Percentiles rank a stretch among this genome's conserved stretches.
Evolutionary conservation across 2,113 vertebrate genomes (phyloP).

Genomic region (Perca schrenkii): DNA sequence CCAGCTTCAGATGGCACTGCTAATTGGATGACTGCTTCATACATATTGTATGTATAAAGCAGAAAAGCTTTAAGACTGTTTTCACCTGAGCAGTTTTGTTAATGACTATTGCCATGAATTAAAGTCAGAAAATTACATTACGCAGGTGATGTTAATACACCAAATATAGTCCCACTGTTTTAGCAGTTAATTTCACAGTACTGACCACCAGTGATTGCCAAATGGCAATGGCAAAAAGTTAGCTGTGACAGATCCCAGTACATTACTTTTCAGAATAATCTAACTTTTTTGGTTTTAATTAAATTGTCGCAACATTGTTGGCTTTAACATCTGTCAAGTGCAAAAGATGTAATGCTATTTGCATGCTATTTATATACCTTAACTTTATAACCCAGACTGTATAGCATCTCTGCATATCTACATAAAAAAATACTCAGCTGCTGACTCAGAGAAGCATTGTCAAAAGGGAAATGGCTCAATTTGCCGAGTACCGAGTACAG

Average conservation of each 20-base stretch:
- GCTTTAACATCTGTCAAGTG: neutral
- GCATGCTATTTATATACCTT: neutral
- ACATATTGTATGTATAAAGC: conserved; percentile 51
- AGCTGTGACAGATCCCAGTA: neutral
- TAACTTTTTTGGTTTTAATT: neutral
- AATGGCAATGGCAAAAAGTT: neutral
- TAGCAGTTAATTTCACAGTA: conserved; percentile 40
- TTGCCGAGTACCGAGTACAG: neutral
- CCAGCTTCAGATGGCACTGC: conserved; percentile 10
- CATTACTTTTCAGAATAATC: neutral
- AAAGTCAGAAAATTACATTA: conserved; percentile 54
- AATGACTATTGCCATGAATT: conserved; percentile 70
- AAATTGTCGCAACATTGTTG: neutral
- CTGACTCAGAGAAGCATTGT: neutral
- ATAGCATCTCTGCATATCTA: neutral
- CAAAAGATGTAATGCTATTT: neutral
- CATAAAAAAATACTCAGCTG: conserved; percentile 1
- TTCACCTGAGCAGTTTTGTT: conserved; percentile 69
- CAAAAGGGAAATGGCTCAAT: neutral
- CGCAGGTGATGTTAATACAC: conserved; percentile 40
- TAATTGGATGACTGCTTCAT: conserved; percentile 64
- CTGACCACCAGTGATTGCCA: conserved; percentile 23
- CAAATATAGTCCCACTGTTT: conserved; percentile 29
- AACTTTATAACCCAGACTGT: neutral
- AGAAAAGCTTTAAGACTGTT: conserved; percentile 60